Conservation (phyloP, 2,888 invertebrate genomes). For the Clanis bilineata region DNA sequence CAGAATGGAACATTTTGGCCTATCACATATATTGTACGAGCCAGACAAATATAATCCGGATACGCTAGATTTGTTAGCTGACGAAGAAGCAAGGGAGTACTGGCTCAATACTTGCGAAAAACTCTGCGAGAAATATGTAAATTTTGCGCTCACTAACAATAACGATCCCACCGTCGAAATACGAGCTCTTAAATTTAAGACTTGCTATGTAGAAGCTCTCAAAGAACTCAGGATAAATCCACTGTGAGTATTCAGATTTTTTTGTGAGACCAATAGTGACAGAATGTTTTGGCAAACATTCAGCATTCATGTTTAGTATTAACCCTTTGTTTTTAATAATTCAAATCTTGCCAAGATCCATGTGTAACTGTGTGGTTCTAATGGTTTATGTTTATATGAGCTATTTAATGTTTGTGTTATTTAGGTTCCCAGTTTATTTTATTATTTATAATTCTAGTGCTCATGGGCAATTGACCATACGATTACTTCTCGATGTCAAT, state of each 20-base stretch:
- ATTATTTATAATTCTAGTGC: constrained; percentile 66
- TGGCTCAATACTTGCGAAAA: constrained; percentile 96
- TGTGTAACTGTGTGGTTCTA: not conserved
- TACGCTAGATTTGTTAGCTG: constrained; percentile 93
- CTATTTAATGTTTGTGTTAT: not conserved
- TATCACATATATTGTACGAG: constrained; percentile 85
- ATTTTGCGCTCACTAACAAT: constrained; percentile 90
- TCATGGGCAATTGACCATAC: constrained; percentile 93
- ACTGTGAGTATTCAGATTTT: constrained; percentile 83
- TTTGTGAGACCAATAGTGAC: not conserved
- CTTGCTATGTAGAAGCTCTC: constrained; percentile 90
- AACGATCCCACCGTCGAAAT: constrained; percentile 88
- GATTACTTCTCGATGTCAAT: constrained; percentile 94
- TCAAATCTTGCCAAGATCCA: constrained; percentile 18
- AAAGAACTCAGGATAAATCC: constrained; percentile 89
- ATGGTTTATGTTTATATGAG: not conserved
- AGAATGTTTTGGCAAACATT: constrained; percentile 14
- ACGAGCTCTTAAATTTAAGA: constrained; percentile 91
- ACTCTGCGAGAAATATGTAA: constrained; percentile 92
- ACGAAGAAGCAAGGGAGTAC: constrained; percentile 92
- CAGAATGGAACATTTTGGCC: constrained; percentile 74
- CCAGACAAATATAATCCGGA: constrained; percentile 93
- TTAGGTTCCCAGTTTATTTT: no score
- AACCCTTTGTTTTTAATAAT: constrained; percentile 6
- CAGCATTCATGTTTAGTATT: constrained; percentile 12